A percentile compares a stretch with the other conserved stretches of the same genome.
These are phyloP conservation scores for Chelon labrosus DNA, from an alignment of 2,797 vertebrate genomes.

Conservation along the genomic window DNA sequence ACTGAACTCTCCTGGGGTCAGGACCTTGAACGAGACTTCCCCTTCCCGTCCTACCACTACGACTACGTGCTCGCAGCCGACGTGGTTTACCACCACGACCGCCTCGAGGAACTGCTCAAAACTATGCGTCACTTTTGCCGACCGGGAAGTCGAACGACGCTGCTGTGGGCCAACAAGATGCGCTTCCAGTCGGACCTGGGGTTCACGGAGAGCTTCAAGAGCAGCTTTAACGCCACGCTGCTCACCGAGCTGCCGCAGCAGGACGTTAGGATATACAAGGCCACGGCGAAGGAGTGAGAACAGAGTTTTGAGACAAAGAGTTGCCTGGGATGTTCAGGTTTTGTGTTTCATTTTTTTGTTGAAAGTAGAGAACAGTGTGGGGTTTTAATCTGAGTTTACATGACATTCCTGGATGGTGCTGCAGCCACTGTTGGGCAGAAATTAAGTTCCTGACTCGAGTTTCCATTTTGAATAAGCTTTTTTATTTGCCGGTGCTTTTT, in stretches of 20 bases:
- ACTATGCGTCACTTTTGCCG: conserved; percentile 92
- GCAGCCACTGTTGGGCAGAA: conserved; percentile 10
- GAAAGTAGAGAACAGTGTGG: conserved; percentile 1
- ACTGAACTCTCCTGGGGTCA: conserved; percentile 90
- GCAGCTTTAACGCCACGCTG: conserved; percentile 86
- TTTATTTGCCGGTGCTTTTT: conserved; percentile 65
- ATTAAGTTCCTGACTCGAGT: conserved; percentile 45
- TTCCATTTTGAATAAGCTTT: conserved; percentile 48
- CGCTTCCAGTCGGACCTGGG: conserved; percentile 91
- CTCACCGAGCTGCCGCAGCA: conserved; percentile 86
- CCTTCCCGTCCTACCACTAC: conserved; percentile 81
- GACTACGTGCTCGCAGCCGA: conserved; percentile 94
- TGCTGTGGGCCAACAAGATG: conserved; percentile 96
- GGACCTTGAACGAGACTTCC: conserved; percentile 85
- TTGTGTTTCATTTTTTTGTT: background rate
- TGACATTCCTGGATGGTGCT: conserved; percentile 41
- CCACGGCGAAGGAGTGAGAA: conserved; percentile 75
- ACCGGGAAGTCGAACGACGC: conserved; percentile 81
- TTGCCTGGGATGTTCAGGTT: background rate
- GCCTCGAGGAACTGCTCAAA: conserved; percentile 85
- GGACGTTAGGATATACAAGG: conserved; percentile 90
- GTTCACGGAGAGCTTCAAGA: conserved; percentile 87
- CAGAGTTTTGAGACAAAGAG: background rate
- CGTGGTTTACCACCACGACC: conserved; percentile 91
- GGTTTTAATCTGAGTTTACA: conserved; percentile 11